Conservation (phyloP, 92 coral and sea anemone species). For the Parazoanthus darwini region DNA sequence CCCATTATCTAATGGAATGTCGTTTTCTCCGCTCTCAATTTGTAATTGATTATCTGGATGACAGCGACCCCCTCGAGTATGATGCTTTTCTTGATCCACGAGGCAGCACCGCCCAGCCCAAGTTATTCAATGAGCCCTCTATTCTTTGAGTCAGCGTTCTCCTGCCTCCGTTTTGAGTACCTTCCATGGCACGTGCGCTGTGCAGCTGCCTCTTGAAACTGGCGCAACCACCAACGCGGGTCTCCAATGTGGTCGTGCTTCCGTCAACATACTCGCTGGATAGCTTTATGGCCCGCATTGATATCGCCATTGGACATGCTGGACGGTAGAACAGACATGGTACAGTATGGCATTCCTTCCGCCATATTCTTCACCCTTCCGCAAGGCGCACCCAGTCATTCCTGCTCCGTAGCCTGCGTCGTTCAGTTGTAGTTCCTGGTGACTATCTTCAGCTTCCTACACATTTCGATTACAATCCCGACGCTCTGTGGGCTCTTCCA, state of each 20-base stretch:
- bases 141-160: background rate
- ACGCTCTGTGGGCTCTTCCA: conserved; percentile 59
- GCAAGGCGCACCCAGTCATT: conserved; percentile 60
- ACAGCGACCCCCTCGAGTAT: background rate
- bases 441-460: conserved; percentile 48
- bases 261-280: conserved; percentile 45
- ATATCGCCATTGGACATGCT: conserved; percentile 51
- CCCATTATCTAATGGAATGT: background rate
- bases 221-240: background rate
- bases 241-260: background rate
- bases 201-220: background rate
- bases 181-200: background rate
- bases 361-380: conserved; percentile 36
- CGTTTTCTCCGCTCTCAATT: background rate
- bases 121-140: background rate
- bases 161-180: background rate
- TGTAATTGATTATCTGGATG: background rate
- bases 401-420: conserved; percentile 52
- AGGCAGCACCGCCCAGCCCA: conserved; percentile 9
- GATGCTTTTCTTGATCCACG: conserved; percentile 53
- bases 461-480: conserved; percentile 52
- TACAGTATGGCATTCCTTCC: conserved; percentile 32
- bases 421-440: conserved; percentile 44
- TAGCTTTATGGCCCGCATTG: conserved; percentile 46
- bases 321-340: conserved; percentile 46